These are phyloP conservation scores for Gortyna flavago DNA, from an alignment of 2,888 invertebrate genomes.

Conservation along the genomic window DNA sequence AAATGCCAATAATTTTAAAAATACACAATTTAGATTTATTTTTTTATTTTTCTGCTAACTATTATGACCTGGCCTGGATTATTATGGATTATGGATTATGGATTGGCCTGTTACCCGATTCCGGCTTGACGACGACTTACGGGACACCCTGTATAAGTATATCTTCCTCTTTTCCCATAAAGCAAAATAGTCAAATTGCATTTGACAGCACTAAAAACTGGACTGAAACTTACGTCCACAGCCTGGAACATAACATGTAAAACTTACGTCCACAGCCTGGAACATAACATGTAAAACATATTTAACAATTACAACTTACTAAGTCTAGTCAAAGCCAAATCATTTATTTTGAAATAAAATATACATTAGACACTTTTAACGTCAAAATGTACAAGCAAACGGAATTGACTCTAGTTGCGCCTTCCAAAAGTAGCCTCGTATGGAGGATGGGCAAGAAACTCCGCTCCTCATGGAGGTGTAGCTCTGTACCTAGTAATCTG, in stretches of 20 bases:
- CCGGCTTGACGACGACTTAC: no score
- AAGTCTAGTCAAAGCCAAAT: not conserved
- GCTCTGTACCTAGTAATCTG: not conserved
- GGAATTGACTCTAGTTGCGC: not conserved
- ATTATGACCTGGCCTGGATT: no score
- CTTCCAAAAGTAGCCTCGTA: not conserved
- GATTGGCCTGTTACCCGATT: no score
- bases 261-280: not conserved
- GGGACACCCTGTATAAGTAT: no score
- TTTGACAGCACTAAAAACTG: not conserved
- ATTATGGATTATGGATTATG: no score
- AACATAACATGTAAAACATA: not conserved
- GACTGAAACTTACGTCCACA: conserved; percentile 1
- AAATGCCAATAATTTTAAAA: no score
- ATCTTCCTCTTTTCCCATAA: not conserved
- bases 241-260: not conserved
- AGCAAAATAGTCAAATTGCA: not conserved
- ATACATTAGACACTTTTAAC: not conserved
- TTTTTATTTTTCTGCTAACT: no score
- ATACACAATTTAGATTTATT: no score
- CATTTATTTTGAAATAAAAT: not conserved
- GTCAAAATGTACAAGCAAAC: not conserved
- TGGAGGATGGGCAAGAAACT: not conserved
- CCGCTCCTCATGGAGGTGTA: not conserved
- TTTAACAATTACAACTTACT: not conserved